Evolutionary conservation across 1,140 invertebrate genomes (phyloP).

Genomic region (Heterodera schachtii): DNA sequence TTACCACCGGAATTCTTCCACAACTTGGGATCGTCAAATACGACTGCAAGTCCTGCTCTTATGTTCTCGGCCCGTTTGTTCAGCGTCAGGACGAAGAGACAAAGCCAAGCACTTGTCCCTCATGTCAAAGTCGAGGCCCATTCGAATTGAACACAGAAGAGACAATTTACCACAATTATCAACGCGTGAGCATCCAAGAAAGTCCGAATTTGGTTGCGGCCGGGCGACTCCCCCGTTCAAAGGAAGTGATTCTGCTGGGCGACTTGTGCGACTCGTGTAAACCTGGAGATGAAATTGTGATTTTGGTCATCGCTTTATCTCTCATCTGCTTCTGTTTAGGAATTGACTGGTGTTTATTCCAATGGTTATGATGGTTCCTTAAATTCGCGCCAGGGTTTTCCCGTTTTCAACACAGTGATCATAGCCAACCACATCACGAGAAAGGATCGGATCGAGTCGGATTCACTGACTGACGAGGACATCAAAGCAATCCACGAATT

Average conservation of each 20-base stretch:
- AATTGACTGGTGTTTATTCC: conserved; percentile 85
- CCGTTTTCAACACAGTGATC: conserved; percentile 96
- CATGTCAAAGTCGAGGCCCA: conserved; percentile 93
- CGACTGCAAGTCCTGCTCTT: conserved; percentile 93
- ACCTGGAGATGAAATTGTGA: conserved; percentile 95
- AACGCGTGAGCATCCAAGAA: conserved; percentile 96
- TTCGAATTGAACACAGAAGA: conserved; percentile 78
- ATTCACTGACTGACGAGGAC: conserved; percentile 92
- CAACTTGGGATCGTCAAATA: conserved; percentile 94
- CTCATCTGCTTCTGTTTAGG: conserved; percentile 64
- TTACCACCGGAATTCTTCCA: conserved; percentile 90
- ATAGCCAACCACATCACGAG: conserved; percentile 81
- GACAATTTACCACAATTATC: conserved; percentile 97
- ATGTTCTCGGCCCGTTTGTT: conserved; percentile 90
- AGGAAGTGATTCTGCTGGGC: conserved; percentile 90
- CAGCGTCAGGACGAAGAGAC: conserved; percentile 90
- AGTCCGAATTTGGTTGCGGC: conserved; percentile 83
- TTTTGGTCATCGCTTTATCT: conserved; percentile 50
- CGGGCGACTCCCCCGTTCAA: conserved; percentile 93
- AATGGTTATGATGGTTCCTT: conserved; percentile 97
- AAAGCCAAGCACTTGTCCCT: conserved; percentile 91
- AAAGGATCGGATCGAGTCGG: conserved; percentile 74
- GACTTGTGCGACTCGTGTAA: conserved; percentile 95
- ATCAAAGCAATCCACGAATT: conserved; percentile 82
- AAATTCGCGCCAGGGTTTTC: conserved; percentile 87